Conservation (phyloP, 2,888 invertebrate genomes). For the Habrosyne pyritoides region DNA sequence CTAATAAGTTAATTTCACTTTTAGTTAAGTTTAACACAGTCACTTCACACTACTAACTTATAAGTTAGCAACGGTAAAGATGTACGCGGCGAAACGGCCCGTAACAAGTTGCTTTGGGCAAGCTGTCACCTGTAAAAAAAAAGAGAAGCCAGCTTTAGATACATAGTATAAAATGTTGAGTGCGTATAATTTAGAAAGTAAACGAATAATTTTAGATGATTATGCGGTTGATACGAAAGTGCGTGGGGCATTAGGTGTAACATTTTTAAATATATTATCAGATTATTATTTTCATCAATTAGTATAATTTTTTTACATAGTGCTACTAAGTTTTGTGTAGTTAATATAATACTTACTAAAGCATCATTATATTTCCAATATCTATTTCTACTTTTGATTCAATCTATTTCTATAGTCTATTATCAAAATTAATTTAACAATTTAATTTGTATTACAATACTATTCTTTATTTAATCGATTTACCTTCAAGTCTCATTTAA, state of each 20-base stretch:
- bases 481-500: too few species aligned
- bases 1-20: constrained; percentile 32
- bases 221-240: neutral
- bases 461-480: too few species aligned
- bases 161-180: neutral
- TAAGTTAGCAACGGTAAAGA: constrained; percentile 18
- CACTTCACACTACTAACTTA: constrained; percentile 52
- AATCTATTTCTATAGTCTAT: too few species aligned
- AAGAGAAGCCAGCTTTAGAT: constrained; percentile 17
- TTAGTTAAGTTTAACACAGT: constrained; percentile 47
- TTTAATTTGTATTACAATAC: too few species aligned
- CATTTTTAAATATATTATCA: too few species aligned
- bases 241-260: neutral
- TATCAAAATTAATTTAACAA: too few species aligned
- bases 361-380: too few species aligned
- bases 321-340: too few species aligned
- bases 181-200: neutral
- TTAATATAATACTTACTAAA: too few species aligned
- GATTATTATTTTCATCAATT: too few species aligned
- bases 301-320: too few species aligned
- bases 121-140: constrained; percentile 74
- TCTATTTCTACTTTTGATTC: too few species aligned
- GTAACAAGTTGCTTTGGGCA: constrained; percentile 68
- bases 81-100: constrained; percentile 30
- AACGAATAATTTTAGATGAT: neutral